A percentile compares a stretch with the other conserved stretches of the same genome.
These are phyloP conservation scores for Callospermophilus lateralis DNA, from an alignment of 2,113 vertebrate genomes.

Conservation along the genomic window DNA sequence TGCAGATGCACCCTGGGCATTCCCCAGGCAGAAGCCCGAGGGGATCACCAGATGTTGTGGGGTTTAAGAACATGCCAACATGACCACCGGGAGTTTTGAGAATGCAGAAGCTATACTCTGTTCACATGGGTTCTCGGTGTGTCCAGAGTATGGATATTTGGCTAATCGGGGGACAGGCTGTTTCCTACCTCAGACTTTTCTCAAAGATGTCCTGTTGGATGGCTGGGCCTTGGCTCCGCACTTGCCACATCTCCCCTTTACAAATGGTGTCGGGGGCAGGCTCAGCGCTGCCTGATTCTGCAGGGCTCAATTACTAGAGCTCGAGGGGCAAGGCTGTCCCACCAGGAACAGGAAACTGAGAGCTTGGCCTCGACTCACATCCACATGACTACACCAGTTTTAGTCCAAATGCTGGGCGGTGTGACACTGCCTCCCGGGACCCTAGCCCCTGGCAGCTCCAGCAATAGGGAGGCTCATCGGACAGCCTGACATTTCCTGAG, in stretches of 20 bases:
- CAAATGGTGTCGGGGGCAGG: not conserved
- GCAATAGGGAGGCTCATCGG: not conserved
- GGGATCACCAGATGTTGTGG: too few relatives aligned
- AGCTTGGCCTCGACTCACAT: not conserved
- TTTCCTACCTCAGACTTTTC: not conserved
- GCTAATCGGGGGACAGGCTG: not conserved
- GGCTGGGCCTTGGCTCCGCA: not conserved
- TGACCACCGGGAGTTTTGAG: not conserved
- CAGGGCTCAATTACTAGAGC: not conserved
- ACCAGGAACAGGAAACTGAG: not conserved
- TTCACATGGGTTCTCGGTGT: not conserved
- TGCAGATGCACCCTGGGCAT: too few relatives aligned
- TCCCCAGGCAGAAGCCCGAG: too few relatives aligned
- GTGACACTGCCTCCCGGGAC: too few relatives aligned
- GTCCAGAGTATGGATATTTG: not conserved
- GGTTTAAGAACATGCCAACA: not conserved
- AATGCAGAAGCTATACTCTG: not conserved
- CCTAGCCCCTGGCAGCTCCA: not conserved
- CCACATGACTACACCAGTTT: not conserved
- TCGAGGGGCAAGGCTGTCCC: not conserved
- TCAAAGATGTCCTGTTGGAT: not conserved
- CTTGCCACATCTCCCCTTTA: not conserved
- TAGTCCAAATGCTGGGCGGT: not conserved
- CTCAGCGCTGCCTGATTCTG: not conserved
- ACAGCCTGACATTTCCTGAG: accelerated